phyloP scores from a whole-genome alignment of 2,888 invertebrate species.

The Leptopilina drosophilae region DNA sequence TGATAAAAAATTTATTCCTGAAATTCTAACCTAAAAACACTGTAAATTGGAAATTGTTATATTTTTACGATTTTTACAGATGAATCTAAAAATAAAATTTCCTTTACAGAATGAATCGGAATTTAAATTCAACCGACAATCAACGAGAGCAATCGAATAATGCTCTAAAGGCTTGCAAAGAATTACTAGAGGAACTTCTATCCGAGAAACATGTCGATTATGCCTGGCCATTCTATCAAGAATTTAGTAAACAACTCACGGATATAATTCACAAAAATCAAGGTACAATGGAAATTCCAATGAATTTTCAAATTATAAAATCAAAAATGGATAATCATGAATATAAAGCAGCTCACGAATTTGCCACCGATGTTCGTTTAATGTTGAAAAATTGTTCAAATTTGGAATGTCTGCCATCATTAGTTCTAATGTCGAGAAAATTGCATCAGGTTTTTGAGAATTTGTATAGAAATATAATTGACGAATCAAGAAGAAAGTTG shows the following conservation, averaged over 20 bases:
- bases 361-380: not conserved
- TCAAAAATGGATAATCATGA: not conserved
- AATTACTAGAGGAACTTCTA: not conserved
- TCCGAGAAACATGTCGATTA: slow-evolving; percentile 8
- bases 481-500: not conserved
- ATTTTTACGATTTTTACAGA: too few species aligned
- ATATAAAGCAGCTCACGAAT: not conserved
- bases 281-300: not conserved
- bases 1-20: too few species aligned
- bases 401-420: not conserved
- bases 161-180: not conserved
- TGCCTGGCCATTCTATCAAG: not conserved
- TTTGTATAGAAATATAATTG: not conserved
- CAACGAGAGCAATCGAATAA: not conserved
- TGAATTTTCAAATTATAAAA: not conserved
- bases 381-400: not conserved
- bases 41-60: too few species aligned
- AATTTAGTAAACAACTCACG: not conserved
- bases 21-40: too few species aligned
- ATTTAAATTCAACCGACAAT: not conserved
- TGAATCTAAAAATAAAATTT: too few species aligned
- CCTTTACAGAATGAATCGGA: not conserved
- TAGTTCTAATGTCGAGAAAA: not conserved
- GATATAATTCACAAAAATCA: not conserved
- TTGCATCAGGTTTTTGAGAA: not conserved